A percentile compares a stretch with the other conserved stretches of the same genome.
phyloP scores from a whole-genome alignment of 2,113 vertebrate genomes.

The Phrynosoma platyrhinos region DNA sequence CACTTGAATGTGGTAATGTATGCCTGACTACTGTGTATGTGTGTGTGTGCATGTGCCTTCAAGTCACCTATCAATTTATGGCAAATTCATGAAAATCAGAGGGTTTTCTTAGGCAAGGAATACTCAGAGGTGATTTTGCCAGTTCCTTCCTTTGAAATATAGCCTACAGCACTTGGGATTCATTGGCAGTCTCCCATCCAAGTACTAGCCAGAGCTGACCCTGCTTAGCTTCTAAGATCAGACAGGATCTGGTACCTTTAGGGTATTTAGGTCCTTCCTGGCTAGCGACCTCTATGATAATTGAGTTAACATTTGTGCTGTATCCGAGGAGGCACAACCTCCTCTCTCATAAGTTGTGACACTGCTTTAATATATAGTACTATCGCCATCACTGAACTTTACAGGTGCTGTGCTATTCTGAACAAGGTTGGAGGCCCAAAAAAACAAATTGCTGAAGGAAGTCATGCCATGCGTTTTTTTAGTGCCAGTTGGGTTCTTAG shows the following conservation, averaged over 20 bases:
- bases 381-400: neutral
- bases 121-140: too few relatives aligned
- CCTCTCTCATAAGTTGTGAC: neutral
- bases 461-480: neutral
- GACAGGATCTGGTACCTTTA: too few relatives aligned
- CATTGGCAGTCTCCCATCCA: too few relatives aligned
- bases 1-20: neutral
- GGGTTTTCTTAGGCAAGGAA: too few relatives aligned
- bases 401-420: neutral
- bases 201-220: too few relatives aligned
- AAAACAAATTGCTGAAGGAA: neutral
- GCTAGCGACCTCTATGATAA: neutral
- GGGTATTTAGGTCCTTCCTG: too few relatives aligned
- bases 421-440: neutral
- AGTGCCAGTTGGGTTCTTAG: neutral
- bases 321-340: neutral
- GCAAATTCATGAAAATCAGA: too few relatives aligned
- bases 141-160: too few relatives aligned
- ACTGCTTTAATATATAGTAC: neutral
- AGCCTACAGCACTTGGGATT: too few relatives aligned
- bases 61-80: too few relatives aligned
- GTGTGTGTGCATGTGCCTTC: too few relatives aligned
- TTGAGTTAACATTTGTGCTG: neutral
- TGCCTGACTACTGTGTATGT: neutral
- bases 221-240: too few relatives aligned